Conservation (phyloP, 2,797 vertebrate genomes). For the Diplodus sargus region DNA sequence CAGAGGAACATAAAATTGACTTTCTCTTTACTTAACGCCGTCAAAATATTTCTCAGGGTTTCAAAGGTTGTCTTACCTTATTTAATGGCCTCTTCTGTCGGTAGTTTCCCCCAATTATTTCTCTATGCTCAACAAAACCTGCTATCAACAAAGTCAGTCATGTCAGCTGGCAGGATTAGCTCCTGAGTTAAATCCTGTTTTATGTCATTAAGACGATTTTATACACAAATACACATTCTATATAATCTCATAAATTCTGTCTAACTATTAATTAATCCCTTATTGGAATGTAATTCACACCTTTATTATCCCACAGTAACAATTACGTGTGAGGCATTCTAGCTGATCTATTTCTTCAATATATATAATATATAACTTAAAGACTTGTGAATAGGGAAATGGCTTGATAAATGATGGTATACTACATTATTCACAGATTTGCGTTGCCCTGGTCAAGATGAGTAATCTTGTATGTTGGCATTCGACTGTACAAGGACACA, state of each 20-base stretch:
- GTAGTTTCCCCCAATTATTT: neutral
- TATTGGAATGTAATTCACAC: neutral
- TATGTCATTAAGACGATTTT: neutral
- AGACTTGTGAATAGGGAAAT: neutral
- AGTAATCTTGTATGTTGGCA: neutral
- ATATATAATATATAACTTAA: no score
- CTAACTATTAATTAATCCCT: neutral
- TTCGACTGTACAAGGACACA: neutral
- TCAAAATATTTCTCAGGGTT: constrained; percentile 35
- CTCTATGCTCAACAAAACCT: neutral
- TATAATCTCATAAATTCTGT: neutral
- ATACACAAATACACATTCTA: neutral
- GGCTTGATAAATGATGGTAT: neutral
- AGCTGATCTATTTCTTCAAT: neutral
- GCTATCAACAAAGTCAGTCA: neutral
- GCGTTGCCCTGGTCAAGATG: neutral
- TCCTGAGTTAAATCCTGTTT: neutral
- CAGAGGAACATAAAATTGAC: neutral
- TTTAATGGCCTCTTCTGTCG: constrained; percentile 22
- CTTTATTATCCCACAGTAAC: neutral
- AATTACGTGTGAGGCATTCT: neutral
- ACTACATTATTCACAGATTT: constrained; percentile 10
- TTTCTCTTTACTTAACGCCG: constrained; percentile 33
- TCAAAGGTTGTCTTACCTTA: constrained; percentile 55
- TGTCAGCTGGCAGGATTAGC: neutral